Percentiles rank a stretch among this genome's conserved stretches.
Evolutionary conservation across 2,797 vertebrate genomes (phyloP).

Genomic region (Coranthus polyacanthus): DNA sequence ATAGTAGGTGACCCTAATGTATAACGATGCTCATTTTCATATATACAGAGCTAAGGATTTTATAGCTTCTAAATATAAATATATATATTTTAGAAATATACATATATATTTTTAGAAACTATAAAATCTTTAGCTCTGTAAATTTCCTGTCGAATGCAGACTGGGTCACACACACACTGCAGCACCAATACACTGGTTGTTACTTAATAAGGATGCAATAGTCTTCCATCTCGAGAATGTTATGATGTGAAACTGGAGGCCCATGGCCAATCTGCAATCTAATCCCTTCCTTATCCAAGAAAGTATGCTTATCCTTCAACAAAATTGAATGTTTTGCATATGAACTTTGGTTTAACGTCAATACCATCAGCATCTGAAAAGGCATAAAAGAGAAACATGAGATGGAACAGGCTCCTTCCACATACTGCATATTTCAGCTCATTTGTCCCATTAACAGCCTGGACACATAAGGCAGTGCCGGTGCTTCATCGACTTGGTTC

Average conservation of each 20-base stretch:
- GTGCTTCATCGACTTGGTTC: slow-evolving; percentile 82
- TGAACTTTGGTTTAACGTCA: slow-evolving; percentile 74
- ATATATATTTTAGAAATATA: too few species aligned
- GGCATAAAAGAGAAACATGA: slow-evolving; percentile 82
- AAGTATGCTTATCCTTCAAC: slow-evolving; percentile 70
- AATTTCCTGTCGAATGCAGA: slow-evolving; percentile 14
- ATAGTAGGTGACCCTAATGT: too few species aligned
- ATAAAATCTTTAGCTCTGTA: too few species aligned
- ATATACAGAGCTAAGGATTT: too few species aligned
- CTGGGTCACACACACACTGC: slow-evolving; percentile 9
- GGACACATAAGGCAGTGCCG: slow-evolving; percentile 71
- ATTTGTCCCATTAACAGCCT: slow-evolving; percentile 81
- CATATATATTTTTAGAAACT: too few species aligned
- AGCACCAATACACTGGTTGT: slow-evolving; percentile 12
- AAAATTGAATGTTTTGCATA: slow-evolving; percentile 73
- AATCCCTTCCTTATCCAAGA: slow-evolving; percentile 65
- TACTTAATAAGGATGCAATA: slow-evolving; percentile 38
- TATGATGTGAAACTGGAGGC: slow-evolving; percentile 67
- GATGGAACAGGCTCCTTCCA: slow-evolving; percentile 65
- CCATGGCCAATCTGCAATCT: slow-evolving; percentile 69
- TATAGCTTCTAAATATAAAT: too few species aligned
- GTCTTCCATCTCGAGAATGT: slow-evolving; percentile 58
- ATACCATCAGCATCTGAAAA: slow-evolving; percentile 79
- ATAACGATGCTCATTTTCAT: too few species aligned
- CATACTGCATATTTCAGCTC: slow-evolving; percentile 78